These are phyloP conservation scores for Cheirogaleus major DNA, from an alignment of 2,797 vertebrate genomes.

Conservation along the genomic window DNA sequence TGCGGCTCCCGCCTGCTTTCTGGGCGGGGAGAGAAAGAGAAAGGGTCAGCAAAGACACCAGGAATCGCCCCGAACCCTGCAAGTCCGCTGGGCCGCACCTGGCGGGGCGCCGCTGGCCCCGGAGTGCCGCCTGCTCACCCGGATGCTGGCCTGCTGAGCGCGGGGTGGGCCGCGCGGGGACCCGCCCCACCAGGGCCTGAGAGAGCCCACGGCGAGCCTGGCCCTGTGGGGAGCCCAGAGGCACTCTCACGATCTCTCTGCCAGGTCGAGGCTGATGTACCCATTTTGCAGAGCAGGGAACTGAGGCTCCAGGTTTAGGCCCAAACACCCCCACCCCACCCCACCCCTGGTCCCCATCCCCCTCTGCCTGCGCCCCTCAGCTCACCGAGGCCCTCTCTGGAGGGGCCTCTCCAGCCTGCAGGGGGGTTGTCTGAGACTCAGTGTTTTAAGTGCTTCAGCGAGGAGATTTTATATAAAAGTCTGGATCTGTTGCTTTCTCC, in stretches of 20 bases:
- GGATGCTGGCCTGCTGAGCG: background rate
- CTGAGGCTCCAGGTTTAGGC: background rate
- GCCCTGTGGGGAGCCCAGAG: background rate
- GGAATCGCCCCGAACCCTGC: background rate
- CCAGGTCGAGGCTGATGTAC: background rate
- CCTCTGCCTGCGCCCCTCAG: fast-evolving
- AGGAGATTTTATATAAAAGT: background rate
- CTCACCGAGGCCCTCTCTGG: background rate
- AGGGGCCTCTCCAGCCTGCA: background rate
- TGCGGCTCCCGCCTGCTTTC: background rate
- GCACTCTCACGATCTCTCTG: too few species aligned
- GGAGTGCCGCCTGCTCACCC: background rate
- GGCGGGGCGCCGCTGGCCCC: background rate
- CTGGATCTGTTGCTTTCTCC: background rate
- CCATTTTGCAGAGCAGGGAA: background rate
- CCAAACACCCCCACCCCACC: background rate
- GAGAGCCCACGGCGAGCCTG: background rate
- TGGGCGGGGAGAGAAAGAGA: background rate
- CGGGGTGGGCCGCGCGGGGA: background rate
- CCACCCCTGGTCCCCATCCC: fast-evolving
- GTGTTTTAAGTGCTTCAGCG: background rate
- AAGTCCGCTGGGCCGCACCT: background rate
- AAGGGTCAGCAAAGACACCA: background rate
- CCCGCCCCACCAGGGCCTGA: background rate
- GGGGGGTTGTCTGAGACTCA: background rate